Percentiles rank a stretch among this genome's conserved stretches.
Evolutionary conservation across 2,888 invertebrate genomes (phyloP).

Genomic region (Mechanitis messenoides): DNA sequence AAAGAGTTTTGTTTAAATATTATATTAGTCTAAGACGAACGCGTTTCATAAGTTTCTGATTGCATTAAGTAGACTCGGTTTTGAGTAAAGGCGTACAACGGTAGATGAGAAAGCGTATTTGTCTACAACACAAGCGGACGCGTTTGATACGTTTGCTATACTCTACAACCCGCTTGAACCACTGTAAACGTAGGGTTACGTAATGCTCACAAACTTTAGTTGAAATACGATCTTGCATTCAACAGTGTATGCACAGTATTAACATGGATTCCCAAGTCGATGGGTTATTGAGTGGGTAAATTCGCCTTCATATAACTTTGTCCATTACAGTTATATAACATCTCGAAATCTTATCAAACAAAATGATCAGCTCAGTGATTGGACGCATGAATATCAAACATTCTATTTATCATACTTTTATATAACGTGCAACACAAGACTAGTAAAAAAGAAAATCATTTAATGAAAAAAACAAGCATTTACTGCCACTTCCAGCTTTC

Average conservation of each 20-base stretch:
- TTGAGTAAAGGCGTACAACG: not conserved
- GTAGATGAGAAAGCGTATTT: not conserved
- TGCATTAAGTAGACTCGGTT: too few species aligned
- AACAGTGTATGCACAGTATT: slow-evolving; percentile 6
- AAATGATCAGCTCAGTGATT: too few species aligned
- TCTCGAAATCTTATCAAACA: too few species aligned
- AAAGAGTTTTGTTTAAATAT: too few species aligned
- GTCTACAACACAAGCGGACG: not conserved
- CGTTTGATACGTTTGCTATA: not conserved
- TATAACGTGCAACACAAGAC: not conserved
- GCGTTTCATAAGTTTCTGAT: too few species aligned
- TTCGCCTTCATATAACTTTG: not conserved
- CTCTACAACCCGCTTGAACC: not conserved
- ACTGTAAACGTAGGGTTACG: not conserved
- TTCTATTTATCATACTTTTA: too few species aligned
- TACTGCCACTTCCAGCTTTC: slow-evolving; percentile 22
- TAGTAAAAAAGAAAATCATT: slow-evolving; percentile 13
- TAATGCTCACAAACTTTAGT: not conserved
- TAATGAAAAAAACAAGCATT: slow-evolving; percentile 24
- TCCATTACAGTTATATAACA: too few species aligned
- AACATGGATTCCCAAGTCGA: slow-evolving; percentile 2
- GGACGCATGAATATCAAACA: too few species aligned
- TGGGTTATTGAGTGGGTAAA: slow-evolving; percentile 4
- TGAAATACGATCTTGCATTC: slow-evolving; percentile 3
- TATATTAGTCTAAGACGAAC: too few species aligned